These are phyloP conservation scores for Calidris pugnax DNA, from an alignment of 2,113 vertebrate genomes.

Conservation along the genomic window DNA sequence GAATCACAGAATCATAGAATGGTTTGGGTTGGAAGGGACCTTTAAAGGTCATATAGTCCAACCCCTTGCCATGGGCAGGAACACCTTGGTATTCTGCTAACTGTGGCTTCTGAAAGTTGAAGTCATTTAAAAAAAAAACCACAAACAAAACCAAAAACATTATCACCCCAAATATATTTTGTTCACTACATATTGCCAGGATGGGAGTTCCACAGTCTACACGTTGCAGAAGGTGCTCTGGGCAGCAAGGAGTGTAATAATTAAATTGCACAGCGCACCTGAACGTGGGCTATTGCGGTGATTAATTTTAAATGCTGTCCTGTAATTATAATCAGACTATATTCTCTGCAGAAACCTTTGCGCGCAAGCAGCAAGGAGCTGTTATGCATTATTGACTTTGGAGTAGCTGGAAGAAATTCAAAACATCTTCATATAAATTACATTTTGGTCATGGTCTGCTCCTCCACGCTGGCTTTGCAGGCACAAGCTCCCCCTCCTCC, in stretches of 20 bases:
- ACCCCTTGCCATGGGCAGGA: background rate
- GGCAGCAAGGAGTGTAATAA: background rate
- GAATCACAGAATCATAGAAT: background rate
- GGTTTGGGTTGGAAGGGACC: background rate
- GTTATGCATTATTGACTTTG: conserved; percentile 10
- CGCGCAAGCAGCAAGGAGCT: background rate
- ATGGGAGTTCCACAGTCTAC: background rate
- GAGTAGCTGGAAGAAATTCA: conserved; percentile 38
- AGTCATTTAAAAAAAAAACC: background rate
- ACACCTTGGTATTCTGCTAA: background rate
- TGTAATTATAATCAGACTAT: conserved; percentile 24
- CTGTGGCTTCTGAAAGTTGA: background rate
- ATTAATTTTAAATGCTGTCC: conserved; percentile 19
- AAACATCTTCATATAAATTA: conserved; percentile 42
- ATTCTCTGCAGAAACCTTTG: background rate
- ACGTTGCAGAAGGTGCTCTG: background rate
- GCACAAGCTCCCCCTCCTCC: background rate
- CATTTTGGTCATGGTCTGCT: conserved; percentile 46
- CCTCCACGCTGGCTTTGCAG: background rate
- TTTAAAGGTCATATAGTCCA: background rate
- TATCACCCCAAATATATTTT: background rate
- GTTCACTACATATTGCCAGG: background rate
- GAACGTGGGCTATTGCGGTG: background rate
- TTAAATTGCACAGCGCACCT: conserved; percentile 18
- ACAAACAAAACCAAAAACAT: background rate